Base-by-base conservation (phyloP, 2,113 vertebrate genomes). In the Talpa occidentalis region DNA sequence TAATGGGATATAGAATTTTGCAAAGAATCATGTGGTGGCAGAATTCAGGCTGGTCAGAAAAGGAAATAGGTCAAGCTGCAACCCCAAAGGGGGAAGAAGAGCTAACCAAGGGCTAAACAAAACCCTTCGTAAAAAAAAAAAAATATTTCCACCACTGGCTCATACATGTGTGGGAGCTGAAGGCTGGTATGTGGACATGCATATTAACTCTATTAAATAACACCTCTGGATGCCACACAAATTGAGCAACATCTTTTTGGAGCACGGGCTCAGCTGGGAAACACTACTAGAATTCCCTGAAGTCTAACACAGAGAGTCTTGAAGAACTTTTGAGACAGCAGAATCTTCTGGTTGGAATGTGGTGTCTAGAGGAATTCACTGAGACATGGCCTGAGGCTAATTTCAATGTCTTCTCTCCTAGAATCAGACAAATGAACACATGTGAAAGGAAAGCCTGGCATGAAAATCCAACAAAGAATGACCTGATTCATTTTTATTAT, bases 241-340 rank as follows among this genome's bases (percentile, higher is more conserved):
- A 60, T 14, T n/a, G n/a, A 70, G 83, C 24, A 60, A 44, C n/a
- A 77, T 47, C 42, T 62, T 82, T 94, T 62, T 69, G 74, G 74
- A 93, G n/a, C 52, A 10, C 30, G 30, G n/a, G 49, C 24, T 84
- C 79, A 54, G 7, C n/a, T 19, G 11, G 70, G 1, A 67, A 88
- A 82, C 6, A 49, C 67, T 84, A 78, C 9, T n/a, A 81, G 72
- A 91, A 87, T 66, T 74, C 66, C 22, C 70, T 17, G 56, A 49
- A 66, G 54, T 90, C 49, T 17, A 52, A 17, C 49, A 17, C 67
- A 81, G 62, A 76, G 59, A 49, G n/a, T 60, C 59, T 80, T 83
- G 74, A 94, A 96, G 73, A 67, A 64, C 66, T 74, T 72, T 72
- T 72, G 40, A 72, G 69, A 72, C n/a, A 72, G 10, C 24, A 44